Conservation (phyloP, 2,888 invertebrate species). For the Bursaphelenchus okinawaensis region DNA sequence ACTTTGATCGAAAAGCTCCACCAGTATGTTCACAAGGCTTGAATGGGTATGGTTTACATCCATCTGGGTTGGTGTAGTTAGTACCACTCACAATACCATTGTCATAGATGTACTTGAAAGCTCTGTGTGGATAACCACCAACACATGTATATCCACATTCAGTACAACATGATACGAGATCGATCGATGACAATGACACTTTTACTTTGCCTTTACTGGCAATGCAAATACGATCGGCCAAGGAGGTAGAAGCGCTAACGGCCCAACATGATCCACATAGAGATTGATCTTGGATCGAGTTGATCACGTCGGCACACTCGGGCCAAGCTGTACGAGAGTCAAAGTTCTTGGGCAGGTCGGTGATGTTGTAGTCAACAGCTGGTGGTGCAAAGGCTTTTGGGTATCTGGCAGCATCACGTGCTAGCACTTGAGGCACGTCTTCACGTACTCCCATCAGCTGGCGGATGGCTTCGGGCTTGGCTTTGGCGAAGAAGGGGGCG, state of each 20-base stretch:
- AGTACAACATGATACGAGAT: not conserved
- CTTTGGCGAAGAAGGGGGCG: not conserved
- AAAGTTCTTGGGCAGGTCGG: conserved; percentile 23
- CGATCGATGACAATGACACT: not conserved
- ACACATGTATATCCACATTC: conserved; percentile 11
- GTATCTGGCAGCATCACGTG: not conserved
- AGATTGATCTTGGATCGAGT: conserved; percentile 35
- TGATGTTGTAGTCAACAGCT: not conserved
- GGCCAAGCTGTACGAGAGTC: conserved; percentile 34
- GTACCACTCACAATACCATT: conserved; percentile 27
- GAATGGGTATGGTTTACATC: conserved; percentile 31
- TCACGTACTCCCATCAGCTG: not conserved
- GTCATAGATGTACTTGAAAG: conserved; percentile 25
- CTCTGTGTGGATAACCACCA: conserved; percentile 29
- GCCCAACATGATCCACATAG: conserved; percentile 24
- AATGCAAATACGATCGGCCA: conserved; percentile 11
- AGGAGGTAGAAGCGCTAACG: not conserved
- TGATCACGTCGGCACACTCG: conserved; percentile 29
- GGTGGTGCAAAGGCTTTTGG: not conserved
- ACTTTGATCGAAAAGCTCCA: not conserved
- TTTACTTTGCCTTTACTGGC: not conserved
- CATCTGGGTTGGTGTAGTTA: conserved; percentile 19
- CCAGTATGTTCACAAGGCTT: conserved; percentile 18
- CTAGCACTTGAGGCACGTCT: not conserved
- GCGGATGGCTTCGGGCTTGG: not conserved